Evolutionary conservation across 1,140 invertebrate genomes (phyloP), one percentile per base, ranked within the genome.

Genomic region (Physella acuta): DNA sequence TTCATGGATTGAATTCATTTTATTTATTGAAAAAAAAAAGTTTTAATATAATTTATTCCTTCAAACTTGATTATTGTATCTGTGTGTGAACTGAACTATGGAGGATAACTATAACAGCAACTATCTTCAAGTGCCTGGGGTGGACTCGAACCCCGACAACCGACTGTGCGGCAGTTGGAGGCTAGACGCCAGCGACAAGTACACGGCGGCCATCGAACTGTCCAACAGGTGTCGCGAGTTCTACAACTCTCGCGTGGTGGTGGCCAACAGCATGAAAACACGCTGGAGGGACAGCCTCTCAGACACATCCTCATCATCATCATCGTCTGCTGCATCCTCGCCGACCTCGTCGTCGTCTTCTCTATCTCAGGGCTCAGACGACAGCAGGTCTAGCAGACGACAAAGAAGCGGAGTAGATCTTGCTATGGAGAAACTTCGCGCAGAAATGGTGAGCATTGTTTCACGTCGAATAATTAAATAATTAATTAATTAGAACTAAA

Each of bases 401-500:
- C 72, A 73, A 39, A 71, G 69, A 44, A 73, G 65, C 4, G 68
- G 73, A 5, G 73, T 79, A 11, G 76, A 79, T 61, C 55, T 62
- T 44, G 75, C 76, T 11, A 79, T 79, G 78, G 73, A 78, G 28
- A 74, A 56, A 53, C 70, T 79, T 0, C 69, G 73, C 58, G 51
- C 49, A 36, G 78, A 79, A 76, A 76, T 79, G 78, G 78, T 79
- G 66, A 72, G 72, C n/a, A n/a, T n/a, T n/a, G n/a, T n/a, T n/a
- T n/a, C n/a, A n/a, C n/a, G n/a, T n/a, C n/a, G n/a, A n/a, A n/a
- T n/a, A n/a, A n/a, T n/a, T n/a, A 11, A 44, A 44, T 11, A 44
- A 20, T 44, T 44, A 44, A 44, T 44, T 44, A 11, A 44, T 44
- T 44, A 20, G 8, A 20, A 44, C 39, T 44, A 44, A 44, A 64